Percentiles rank a stretch among this genome's conserved stretches.
These are phyloP conservation scores for Bombus waltoni DNA, from an alignment of 1,140 invertebrate genomes.

Conservation along the genomic window DNA sequence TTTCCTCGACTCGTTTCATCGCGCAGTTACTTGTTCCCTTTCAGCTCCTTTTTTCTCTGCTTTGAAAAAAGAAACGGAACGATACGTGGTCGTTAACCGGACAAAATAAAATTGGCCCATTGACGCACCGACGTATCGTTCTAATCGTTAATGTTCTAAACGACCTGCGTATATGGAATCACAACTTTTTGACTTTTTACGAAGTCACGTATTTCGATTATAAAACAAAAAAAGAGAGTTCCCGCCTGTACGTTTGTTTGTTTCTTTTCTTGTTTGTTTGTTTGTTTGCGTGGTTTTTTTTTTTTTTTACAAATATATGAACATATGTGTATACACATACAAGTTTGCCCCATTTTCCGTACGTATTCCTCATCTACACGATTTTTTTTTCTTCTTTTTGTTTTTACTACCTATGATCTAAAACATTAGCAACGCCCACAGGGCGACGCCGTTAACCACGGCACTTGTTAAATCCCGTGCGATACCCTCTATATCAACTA, in stretches of 20 bases:
- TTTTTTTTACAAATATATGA: slow-evolving; percentile 55
- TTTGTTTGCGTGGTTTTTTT: slow-evolving; percentile 39
- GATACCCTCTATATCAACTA: slow-evolving; percentile 66
- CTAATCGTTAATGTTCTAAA: slow-evolving; percentile 51
- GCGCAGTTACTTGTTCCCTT: slow-evolving; percentile 56
- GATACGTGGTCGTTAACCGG: slow-evolving; percentile 61
- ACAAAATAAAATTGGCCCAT: slow-evolving; percentile 66
- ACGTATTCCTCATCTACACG: slow-evolving; percentile 67
- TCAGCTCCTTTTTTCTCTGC: slow-evolving; percentile 51
- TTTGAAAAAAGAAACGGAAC: slow-evolving; percentile 54
- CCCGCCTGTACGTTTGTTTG: slow-evolving; percentile 72
- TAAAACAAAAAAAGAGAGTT: slow-evolving; percentile 61
- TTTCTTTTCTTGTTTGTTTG: slow-evolving; percentile 47
- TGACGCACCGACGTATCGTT: slow-evolving; percentile 44
- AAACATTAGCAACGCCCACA: slow-evolving; percentile 54
- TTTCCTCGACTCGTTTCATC: slow-evolving; percentile 49
- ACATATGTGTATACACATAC: slow-evolving; percentile 32
- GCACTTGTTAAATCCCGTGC: slow-evolving; percentile 33
- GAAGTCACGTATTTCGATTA: slow-evolving; percentile 67
- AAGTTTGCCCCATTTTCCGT: slow-evolving; percentile 33
- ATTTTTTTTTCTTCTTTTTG: slow-evolving; percentile 14
- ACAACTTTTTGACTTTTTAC: slow-evolving; percentile 58
- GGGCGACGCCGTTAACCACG: slow-evolving; percentile 27
- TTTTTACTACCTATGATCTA: slow-evolving; percentile 72
- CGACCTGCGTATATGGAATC: slow-evolving; percentile 63